Evolutionary conservation across 2,113 vertebrate genomes (phyloP).

Genomic region (Porphyrio hochstetteri): DNA sequence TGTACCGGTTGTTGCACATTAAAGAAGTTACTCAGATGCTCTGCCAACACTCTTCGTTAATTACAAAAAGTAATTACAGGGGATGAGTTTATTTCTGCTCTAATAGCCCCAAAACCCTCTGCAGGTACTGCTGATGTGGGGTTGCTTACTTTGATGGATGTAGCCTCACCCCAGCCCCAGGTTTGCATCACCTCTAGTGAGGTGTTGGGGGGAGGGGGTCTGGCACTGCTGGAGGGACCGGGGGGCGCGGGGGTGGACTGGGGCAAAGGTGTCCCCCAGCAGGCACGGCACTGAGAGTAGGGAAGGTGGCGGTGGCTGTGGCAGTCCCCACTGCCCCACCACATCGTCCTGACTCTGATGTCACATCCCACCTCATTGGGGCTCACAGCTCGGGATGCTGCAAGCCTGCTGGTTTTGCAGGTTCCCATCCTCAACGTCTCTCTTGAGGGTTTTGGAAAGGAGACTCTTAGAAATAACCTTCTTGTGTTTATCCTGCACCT

Average conservation of each 20-base stretch:
- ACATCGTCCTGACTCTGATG: fast-evolving
- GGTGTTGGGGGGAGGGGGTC: neutral
- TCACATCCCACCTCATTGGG: neutral
- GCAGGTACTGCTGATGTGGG: neutral
- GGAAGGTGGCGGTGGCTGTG: neutral
- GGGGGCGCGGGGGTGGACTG: neutral
- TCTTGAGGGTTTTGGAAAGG: neutral
- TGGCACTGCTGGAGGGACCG: neutral
- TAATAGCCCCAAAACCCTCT: neutral
- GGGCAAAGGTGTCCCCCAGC: neutral
- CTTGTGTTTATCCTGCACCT: neutral
- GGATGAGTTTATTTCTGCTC: neutral
- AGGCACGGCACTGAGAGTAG: neutral
- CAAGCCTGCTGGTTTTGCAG: neutral
- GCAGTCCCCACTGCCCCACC: neutral
- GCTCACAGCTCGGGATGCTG: neutral
- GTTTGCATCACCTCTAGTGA: neutral
- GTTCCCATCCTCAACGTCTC: neutral
- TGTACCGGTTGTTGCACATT: conserved; percentile 65
- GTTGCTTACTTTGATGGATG: neutral
- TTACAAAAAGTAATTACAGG: neutral
- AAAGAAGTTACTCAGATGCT: conserved; percentile 57
- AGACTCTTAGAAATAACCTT: neutral
- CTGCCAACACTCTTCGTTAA: neutral
- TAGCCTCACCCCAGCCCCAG: neutral